Evolutionary conservation across 2,797 vertebrate genomes (phyloP), one percentile per base, ranked within the genome.

Genomic region (Pseudomugil gertrudae): DNA sequence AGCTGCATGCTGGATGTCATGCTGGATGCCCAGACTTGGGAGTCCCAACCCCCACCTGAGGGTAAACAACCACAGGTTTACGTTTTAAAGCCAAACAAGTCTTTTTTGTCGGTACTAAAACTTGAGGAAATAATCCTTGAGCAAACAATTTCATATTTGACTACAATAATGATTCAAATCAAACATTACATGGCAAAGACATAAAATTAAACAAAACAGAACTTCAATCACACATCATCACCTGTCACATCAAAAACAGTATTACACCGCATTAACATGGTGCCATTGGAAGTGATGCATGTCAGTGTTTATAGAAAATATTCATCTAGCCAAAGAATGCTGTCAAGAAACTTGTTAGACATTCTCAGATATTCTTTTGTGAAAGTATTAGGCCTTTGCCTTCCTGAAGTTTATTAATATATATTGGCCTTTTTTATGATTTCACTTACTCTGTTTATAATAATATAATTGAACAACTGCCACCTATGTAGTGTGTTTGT

Each of bases 1-100:
- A 98, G 87, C 91, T 97, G 96, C 93, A 98, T 95, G 91, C 96
- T 97, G 36, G 96, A 96, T 35, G 95, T 96, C 96, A 98, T 98
- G 80, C 95, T 95, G 2, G 96, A 95, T 9, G 96, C 95, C 95
- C 96, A 97, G 72, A 90, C 95, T 83, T 97, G 96, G 2, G 95
- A 95, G 77, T 97, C 96, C 51, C 93, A 91, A 50, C 92, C 91
- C 1, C 91, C 90, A 58, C 84, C 94, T 95, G 74, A 38, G 52
- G 45, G 24, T 81, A 62, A 57, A 36, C 53, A 0, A 60, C 24
- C 26, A 56, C 29, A 29, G 2, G 5, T 17, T 1, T 0, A 21
- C 14, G 0, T 21, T 26, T 43, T 43, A n/a, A 19, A 43, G 7
- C 38, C 7, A 43, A 19, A 19, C n/a, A 17, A 19, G 4, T 48